Percentiles rank a stretch among this genome's conserved stretches.
Evolutionary conservation across 1,140 invertebrate species (phyloP).

Genomic region (Brachionus asplanchnoidis): DNA sequence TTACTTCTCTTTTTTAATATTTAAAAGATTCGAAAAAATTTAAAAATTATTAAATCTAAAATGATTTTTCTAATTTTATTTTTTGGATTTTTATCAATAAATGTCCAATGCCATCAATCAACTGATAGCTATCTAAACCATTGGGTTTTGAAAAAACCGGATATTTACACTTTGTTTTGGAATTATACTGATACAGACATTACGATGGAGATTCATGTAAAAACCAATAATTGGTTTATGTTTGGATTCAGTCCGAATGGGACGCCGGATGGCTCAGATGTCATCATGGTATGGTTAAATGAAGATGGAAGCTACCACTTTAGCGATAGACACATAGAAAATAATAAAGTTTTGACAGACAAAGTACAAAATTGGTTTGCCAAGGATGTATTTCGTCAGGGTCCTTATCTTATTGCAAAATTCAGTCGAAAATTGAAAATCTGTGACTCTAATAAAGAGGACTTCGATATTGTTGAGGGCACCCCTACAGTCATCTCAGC

Average conservation of each 20-base stretch:
- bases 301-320: neutral
- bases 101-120: neutral
- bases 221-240: conserved; percentile 10
- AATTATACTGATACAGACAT: conserved; percentile 22
- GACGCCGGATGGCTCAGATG: conserved; percentile 5
- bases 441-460: neutral
- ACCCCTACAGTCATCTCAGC: neutral
- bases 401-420: neutral
- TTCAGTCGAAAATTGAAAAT: conserved; percentile 19
- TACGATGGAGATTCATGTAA: conserved; percentile 1
- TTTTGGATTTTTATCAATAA: neutral
- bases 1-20: neutral
- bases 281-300: conserved; percentile 17
- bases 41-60: neutral
- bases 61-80: neutral
- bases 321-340: neutral
- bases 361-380: conserved; percentile 8
- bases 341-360: neutral
- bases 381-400: neutral
- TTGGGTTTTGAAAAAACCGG: neutral
- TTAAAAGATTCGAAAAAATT: neutral
- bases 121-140: neutral
- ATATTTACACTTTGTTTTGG: neutral
- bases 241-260: conserved; percentile 15
- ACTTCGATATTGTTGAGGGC: neutral